These are phyloP conservation scores for Hephaestus fuliginosus DNA, from an alignment of 2,797 vertebrate species.

Conservation along the genomic window DNA sequence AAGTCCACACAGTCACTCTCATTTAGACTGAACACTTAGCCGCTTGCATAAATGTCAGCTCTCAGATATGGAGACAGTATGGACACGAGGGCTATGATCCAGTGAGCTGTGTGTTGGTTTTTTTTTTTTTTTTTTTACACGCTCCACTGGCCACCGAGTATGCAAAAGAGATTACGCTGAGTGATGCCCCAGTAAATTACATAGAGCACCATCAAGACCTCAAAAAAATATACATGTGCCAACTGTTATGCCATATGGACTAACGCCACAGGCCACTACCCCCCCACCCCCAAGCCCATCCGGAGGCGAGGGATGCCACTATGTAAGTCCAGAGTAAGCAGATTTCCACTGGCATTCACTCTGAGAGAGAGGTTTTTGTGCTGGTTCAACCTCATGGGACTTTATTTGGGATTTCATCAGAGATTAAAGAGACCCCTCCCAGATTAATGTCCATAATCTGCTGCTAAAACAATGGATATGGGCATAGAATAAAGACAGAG, in stretches of 20 bases:
- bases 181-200: constrained; percentile 60
- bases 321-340: constrained; percentile 74
- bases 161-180: constrained; percentile 58
- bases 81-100: constrained; percentile 22
- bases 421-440: constrained; percentile 68
- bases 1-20: constrained; percentile 27
- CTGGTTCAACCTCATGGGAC: constrained; percentile 42
- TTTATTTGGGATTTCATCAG: constrained; percentile 61
- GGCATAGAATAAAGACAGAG: constrained; percentile 38
- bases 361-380: constrained; percentile 56
- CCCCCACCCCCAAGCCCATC: constrained; percentile 45
- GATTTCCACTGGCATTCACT: constrained; percentile 73
- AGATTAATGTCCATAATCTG: constrained; percentile 76
- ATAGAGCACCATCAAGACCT: constrained; percentile 60
- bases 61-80: constrained; percentile 52
- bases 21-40: constrained; percentile 47
- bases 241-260: constrained; percentile 85
- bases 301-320: constrained; percentile 51
- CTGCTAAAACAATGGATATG: constrained; percentile 56
- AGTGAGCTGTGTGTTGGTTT: not conserved
- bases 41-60: constrained; percentile 52
- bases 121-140: constrained; percentile 6
- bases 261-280: constrained; percentile 63
- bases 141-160: constrained; percentile 18
- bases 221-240: constrained; percentile 73